Base-by-base conservation (phyloP, 2,888 invertebrate species). In the Malthinus flaveolus region DNA sequence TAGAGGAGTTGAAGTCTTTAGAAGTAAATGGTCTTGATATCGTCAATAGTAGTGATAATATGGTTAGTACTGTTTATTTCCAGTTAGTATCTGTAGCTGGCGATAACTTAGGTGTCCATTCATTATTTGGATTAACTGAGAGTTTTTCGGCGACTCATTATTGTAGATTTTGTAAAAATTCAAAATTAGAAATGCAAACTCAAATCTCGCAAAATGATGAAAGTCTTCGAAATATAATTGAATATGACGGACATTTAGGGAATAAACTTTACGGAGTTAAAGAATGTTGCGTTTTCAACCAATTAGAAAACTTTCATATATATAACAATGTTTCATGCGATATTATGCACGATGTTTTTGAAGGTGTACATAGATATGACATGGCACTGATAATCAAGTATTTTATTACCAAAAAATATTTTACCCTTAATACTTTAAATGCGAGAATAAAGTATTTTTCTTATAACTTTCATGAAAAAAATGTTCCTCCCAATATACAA, bases 401-500 rank as follows among this genome's bases (percentile, higher is more conserved):
- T 33, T 33, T 33, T 7, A 33, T 33, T 7, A 33, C 6, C 33
- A 8, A 33, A 33, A 33, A 33, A 33, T 33, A 33, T 33, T 33
- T 33, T 8, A 33, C 33, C 6, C 8, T 33, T 7, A 33, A 34
- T 10, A 34, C 2, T 3, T 34, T 3, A 2, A 34, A 34, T 34
- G 3, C 1, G 3, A 9, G 34, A 34, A 3, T 34, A 34, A 34
- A 34, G 7, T 34, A 34, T 10, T 34, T 34, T n/a, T 3, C 34
- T n/a, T 34, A 34, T 5, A 5, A 34, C 7, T 3, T 1, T 34
- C 7, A 3, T 3, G 34, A 34, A 34, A 34, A 34, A 34, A 34
- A 34, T 34, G 6, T 34, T 3, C 6, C 34, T 3, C 34, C 34
- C 6, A 33, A 33, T 33, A 57, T 70, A 13, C 64, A 37, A 34